Conservation (phyloP, 2,888 invertebrate species). For the Bruchidius siliquastri region DNA sequence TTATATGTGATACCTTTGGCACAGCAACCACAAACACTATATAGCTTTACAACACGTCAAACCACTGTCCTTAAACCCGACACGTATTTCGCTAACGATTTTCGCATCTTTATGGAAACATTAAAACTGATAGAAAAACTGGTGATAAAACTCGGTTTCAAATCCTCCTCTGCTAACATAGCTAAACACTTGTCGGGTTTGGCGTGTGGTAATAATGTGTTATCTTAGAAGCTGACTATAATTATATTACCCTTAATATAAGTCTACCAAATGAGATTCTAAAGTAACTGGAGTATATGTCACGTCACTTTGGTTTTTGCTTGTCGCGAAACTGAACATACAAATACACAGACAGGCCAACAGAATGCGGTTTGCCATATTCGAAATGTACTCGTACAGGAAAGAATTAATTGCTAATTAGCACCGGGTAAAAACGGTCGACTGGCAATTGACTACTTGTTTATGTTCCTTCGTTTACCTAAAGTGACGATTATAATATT, state of each 20-base stretch:
- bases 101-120: no score
- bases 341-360: not conserved
- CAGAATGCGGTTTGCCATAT: not conserved
- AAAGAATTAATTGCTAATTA: not conserved
- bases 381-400: not conserved
- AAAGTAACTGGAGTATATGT: not conserved
- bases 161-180: no score
- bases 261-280: not conserved
- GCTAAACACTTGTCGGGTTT: no score
- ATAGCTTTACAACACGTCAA: no score
- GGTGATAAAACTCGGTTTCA: no score
- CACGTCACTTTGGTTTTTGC: not conserved
- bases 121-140: no score
- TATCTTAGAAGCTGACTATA: no score
- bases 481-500: not conserved
- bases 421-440: not conserved
- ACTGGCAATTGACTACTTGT: not conserved
- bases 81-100: no score
- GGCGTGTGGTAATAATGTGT: no score
- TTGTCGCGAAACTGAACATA: not conserved
- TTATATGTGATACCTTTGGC: no score
- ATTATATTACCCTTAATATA: not conserved
- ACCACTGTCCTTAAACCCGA: no score
- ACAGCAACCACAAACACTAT: no score
- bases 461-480: not conserved